Conservation (phyloP, 1,140 invertebrate genomes). For the Oreohelix idahoensis region DNA sequence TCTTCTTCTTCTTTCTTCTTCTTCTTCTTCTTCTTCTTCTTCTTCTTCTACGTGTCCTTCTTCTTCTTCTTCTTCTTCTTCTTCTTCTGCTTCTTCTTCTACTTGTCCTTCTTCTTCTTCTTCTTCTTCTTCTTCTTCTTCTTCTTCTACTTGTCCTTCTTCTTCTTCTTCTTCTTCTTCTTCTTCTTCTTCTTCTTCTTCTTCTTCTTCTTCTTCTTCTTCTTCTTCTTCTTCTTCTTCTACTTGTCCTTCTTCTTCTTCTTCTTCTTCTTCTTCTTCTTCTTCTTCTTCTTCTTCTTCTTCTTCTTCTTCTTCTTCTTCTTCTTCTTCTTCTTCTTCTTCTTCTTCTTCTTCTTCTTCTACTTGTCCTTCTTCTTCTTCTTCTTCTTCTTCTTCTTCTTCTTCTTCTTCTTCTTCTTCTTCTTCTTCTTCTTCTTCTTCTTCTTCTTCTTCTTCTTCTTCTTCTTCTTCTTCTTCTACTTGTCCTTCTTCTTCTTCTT, state of each 20-base stretch:
- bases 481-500: not conserved
- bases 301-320: constrained; percentile 4
- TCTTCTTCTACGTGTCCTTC: not conserved
- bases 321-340: constrained; percentile 7
- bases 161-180: not conserved
- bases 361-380: too few species aligned
- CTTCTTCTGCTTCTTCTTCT: too few species aligned
- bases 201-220: not conserved
- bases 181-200: not conserved
- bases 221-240: too few species aligned
- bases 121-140: too few species aligned
- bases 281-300: not conserved
- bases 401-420: not conserved
- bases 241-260: not conserved
- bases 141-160: too few species aligned
- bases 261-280: not conserved
- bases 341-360: not conserved
- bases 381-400: not conserved
- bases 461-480: constrained; percentile 6
- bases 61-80: not conserved
- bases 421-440: not conserved
- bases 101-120: too few species aligned
- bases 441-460: constrained; percentile 1
- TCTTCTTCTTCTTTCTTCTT: not conserved
- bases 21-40: too few species aligned